Conservation (phyloP, 2,888 invertebrate genomes). For the Spisula subtruncata region DNA sequence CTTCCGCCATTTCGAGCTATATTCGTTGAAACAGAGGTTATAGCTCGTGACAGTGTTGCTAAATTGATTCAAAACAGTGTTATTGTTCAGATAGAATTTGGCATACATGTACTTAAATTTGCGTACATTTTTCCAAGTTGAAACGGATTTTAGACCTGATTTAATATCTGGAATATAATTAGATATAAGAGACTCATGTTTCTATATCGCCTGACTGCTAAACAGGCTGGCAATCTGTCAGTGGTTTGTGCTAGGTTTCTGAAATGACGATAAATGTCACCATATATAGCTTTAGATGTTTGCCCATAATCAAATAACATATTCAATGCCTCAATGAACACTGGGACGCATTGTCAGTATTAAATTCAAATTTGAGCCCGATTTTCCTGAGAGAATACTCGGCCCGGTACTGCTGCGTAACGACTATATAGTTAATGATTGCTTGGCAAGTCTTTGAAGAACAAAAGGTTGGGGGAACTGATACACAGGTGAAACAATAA, state of each 20-base stretch:
- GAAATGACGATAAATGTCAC: slow-evolving; percentile 50
- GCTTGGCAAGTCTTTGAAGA: slow-evolving; percentile 48
- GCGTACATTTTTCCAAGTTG: not conserved
- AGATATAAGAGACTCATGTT: not conserved
- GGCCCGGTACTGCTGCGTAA: slow-evolving; percentile 47
- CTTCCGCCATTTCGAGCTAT: too few relatives aligned
- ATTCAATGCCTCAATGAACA: slow-evolving; percentile 32
- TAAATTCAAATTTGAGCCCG: slow-evolving; percentile 45
- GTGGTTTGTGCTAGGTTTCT: slow-evolving; percentile 44
- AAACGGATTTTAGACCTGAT: not conserved
- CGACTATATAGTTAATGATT: slow-evolving; percentile 53
- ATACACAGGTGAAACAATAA: slow-evolving; percentile 54
- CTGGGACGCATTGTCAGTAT: slow-evolving; percentile 38
- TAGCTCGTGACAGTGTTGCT: too few relatives aligned
- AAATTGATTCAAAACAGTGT: too few relatives aligned
- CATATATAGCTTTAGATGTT: slow-evolving; percentile 49
- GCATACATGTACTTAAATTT: not conserved
- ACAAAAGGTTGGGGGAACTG: slow-evolving; percentile 59
- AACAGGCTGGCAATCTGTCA: slow-evolving; percentile 44
- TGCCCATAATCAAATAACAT: slow-evolving; percentile 50
- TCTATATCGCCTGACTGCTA: slow-evolving; percentile 27
- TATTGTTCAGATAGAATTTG: not conserved
- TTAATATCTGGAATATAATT: slow-evolving; percentile 12
- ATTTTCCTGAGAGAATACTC: slow-evolving; percentile 55
- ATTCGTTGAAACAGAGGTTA: too few relatives aligned